phyloP scores from a whole-genome alignment of 2,888 invertebrate genomes.

The Scelioninae gen. 2 region DNA sequence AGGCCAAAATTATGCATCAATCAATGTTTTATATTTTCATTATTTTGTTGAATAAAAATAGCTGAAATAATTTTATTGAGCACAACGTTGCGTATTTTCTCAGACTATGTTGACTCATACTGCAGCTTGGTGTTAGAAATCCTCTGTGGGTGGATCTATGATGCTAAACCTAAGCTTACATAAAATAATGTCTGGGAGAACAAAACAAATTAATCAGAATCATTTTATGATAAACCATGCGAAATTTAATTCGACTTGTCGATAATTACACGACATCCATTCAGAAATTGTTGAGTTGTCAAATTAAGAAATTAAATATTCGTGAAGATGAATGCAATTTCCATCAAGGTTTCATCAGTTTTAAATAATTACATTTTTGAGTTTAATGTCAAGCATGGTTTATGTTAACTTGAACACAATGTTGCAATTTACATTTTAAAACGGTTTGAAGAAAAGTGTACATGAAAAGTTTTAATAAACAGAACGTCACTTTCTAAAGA shows the following conservation, averaged over 20 bases:
- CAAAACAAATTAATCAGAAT: slow-evolving; percentile 29
- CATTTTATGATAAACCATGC: slow-evolving; percentile 27
- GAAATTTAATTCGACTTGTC: slow-evolving; percentile 19
- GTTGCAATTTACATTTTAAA: slow-evolving; percentile 15
- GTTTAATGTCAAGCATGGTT: slow-evolving; percentile 9
- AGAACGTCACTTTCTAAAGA: not conserved
- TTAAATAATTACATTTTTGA: slow-evolving; percentile 15
- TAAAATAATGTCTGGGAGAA: slow-evolving; percentile 19
- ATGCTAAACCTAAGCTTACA: slow-evolving; percentile 11
- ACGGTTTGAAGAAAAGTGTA: not conserved
- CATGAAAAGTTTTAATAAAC: not conserved
- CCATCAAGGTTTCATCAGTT: slow-evolving; percentile 8
- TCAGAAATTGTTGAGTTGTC: too few species aligned
- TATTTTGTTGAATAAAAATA: too few species aligned
- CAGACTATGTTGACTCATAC: not conserved
- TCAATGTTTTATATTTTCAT: too few species aligned
- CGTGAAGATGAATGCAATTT: slow-evolving; percentile 4
- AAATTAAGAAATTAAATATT: slow-evolving; percentile 28
- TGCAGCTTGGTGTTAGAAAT: slow-evolving; percentile 2
- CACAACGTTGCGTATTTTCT: too few species aligned
- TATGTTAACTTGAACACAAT: slow-evolving; percentile 8
- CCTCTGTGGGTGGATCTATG: slow-evolving; percentile 18
- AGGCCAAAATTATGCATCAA: too few species aligned
- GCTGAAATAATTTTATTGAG: too few species aligned
- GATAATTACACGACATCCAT: slow-evolving; percentile 18